Base-by-base conservation (phyloP, 2,797 vertebrate genomes). In the Cetoscarus ocellatus region DNA sequence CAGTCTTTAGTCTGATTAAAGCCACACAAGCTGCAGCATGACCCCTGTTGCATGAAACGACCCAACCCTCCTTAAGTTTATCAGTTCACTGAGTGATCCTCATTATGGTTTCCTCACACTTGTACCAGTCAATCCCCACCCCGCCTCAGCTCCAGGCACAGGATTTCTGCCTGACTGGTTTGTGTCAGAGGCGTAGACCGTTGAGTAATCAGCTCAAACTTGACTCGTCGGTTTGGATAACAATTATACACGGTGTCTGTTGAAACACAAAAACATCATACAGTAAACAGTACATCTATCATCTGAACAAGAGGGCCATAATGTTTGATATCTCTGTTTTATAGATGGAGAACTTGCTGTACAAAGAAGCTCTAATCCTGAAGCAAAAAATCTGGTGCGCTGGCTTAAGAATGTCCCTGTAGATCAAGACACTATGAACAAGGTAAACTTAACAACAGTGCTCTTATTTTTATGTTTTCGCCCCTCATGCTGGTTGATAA, bases 351-450 rank as follows among this genome's bases (percentile, higher is more conserved):
- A 15, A 8, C 1, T 38, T 19, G 27, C 55, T 50, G 50, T 61
- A 27, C 62, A 67, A 54, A 87, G 59, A 18, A 19, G 1, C 40
- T 70, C 58, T 6, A 69, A 86, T 56, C 83, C 86, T 9, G 91
- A 93, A 57, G 75, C 6, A 19, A 85, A 83, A 39, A 68, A 76
- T 35, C 87, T 98, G 80, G 88, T 94, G 1, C 76, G 42, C 61
- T 98, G 97, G 97, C 91, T 98, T 48, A 92, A 88, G 73, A 73
- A 71, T 15, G 74, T 94, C 5, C 89, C 91, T 0, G 94, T 95
- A 1, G 94, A 97, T 84, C 77, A 93, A 27, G 88, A 87, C 80
- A 95, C 95, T 1, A 92, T 94, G 1, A 67, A 92, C 74, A 95
- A 75, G 89, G 97, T 97, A 86, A 91, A 89, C 18, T 14, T 18